Base-by-base conservation (phyloP, 2,113 vertebrate species). In the Onychorhynchus coronatus region DNA sequence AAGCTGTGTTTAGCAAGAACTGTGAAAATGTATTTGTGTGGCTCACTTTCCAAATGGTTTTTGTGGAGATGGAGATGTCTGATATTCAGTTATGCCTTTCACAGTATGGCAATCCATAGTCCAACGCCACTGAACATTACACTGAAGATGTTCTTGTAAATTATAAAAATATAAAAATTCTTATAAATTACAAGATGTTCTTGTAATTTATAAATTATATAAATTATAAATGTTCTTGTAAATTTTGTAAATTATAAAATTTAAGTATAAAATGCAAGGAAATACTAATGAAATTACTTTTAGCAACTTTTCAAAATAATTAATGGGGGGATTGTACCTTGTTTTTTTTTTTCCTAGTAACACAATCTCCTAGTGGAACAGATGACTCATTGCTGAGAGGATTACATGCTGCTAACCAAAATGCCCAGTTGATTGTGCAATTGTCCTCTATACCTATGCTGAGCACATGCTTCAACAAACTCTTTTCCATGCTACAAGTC, bases 381-480 rank as follows among this genome's bases (percentile, higher is more conserved):
- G 99, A 99, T 73, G 99, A 99, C 97, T 99, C 99, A 24, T 97
- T 99, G 93, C 98, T 99, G 74, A 98, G 98, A 61, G 99, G 99
- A 41, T 98, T 99, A 63, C 99, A 99, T 73, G 97, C 97, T 79
- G 97, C 98, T 35, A 98, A 98, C 91, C 98, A 98, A 56, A 97
- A 97, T 44, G 96, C 96, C 91, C 98, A 98, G 76, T 87, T 99
- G 56, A 97, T 99, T 83, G 96, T 99, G 76, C 99, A 99, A 93
- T 98, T 98, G 89, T 99, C 99, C 17, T 99, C 99, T 93, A 98
- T 99, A 95, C 99, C 99, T 59, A 99, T 99, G 98, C 97, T 99
- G 94, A 99, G 99, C 46, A 83, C 98, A 58, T 99, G 99, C 97
- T 99, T 99, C 98, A 99, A 99, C 98, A 99, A 99, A 97, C 99